These are phyloP conservation scores for Chiroxiphia lanceolata DNA, from an alignment of 2,797 vertebrate species.

Conservation along the genomic window DNA sequence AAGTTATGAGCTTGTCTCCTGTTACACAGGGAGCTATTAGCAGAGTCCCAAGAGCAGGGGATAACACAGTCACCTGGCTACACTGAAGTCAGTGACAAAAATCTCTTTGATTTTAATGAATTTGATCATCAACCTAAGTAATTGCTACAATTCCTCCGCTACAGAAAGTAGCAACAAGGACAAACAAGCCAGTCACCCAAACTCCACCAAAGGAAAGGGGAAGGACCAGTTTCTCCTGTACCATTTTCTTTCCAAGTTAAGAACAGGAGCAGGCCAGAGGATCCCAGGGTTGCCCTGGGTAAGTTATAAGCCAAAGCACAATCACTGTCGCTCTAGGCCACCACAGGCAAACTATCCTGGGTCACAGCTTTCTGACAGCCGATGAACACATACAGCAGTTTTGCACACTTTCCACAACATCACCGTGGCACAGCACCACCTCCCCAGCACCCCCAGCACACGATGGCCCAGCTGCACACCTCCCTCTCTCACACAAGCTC, in stretches of 20 bases:
- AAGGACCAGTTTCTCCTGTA: not conserved
- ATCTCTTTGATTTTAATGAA: not conserved
- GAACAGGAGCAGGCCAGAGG: not conserved
- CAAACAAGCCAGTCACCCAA: not conserved
- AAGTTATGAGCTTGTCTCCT: not conserved
- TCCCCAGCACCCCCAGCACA: not conserved
- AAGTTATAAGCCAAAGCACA: not conserved
- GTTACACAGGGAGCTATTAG: not conserved
- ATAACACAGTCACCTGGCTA: not conserved
- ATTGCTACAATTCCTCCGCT: not conserved
- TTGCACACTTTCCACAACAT: not conserved
- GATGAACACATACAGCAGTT: rapidly evolving
- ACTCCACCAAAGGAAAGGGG: rapidly evolving
- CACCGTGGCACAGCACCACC: not conserved
- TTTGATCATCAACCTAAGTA: not conserved
- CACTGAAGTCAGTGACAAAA: not conserved
- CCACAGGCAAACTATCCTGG: not conserved
- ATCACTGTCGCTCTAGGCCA: not conserved
- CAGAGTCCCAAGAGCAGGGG: not conserved
- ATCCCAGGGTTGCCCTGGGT: not conserved
- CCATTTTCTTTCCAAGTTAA: not conserved
- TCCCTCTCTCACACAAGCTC: rapidly evolving
- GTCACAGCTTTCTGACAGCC: not conserved
- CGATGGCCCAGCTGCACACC: rapidly evolving
- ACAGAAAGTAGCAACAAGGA: not conserved